Evolutionary conservation across 1,140 invertebrate species (phyloP).

Genomic region (Drosophila asahinai): DNA sequence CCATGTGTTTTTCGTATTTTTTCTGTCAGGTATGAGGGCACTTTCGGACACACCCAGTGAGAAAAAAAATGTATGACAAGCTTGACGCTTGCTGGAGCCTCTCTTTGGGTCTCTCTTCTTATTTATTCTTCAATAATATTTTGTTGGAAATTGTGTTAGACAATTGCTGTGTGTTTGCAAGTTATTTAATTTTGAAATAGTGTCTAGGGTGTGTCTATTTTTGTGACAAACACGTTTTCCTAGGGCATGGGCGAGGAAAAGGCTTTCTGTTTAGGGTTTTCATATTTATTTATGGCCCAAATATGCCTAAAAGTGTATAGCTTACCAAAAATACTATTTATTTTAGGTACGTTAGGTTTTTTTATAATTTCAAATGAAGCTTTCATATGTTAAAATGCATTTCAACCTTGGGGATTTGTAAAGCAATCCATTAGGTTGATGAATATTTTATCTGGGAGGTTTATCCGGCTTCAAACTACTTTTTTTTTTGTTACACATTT

Average conservation of each 20-base stretch:
- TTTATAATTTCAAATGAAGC: neutral
- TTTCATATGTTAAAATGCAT: neutral
- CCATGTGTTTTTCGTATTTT: constrained; percentile 7
- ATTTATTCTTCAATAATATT: constrained; percentile 12
- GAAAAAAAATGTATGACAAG: constrained; percentile 19
- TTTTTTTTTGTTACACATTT: neutral
- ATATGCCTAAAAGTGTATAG: neutral
- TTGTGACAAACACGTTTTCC: neutral
- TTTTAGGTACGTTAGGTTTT: neutral
- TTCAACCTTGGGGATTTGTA: neutral
- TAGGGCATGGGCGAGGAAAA: neutral
- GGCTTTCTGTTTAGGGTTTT: too few species aligned
- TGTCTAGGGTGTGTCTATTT: neutral
- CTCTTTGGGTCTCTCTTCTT: constrained; percentile 9
- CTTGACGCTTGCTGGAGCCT: neutral
- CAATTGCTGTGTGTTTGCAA: constrained; percentile 6
- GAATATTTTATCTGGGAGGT: neutral
- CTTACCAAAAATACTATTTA: neutral
- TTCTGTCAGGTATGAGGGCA: constrained; percentile 22
- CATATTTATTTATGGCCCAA: neutral
- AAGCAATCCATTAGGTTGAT: constrained; percentile 10
- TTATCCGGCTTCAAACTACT: neutral
- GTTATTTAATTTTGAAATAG: constrained; percentile 6
- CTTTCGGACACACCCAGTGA: constrained; percentile 35
- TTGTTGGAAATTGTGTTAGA: constrained; percentile 12